phyloP scores from a whole-genome alignment of 2,888 invertebrate genomes.

The Drosophila kanekoi region DNA sequence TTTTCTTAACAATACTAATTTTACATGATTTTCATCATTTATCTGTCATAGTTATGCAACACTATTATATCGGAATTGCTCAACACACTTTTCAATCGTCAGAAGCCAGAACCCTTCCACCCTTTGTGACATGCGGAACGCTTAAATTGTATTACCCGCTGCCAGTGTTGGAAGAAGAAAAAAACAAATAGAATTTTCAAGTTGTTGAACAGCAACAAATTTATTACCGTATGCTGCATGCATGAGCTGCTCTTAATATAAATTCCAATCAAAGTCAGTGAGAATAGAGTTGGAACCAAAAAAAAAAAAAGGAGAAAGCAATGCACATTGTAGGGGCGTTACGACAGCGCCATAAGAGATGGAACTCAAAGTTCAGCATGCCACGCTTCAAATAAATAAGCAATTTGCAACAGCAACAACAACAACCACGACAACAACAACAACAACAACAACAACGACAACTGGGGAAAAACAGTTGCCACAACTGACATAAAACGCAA shows the following conservation, averaged over 20 bases:
- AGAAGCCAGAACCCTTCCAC: too few species aligned
- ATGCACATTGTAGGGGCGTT: conserved; percentile 6
- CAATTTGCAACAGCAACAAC: conserved; percentile 53
- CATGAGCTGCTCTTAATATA: conserved; percentile 53
- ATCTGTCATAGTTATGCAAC: too few species aligned
- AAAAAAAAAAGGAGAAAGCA: conserved; percentile 1
- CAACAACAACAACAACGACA: not conserved
- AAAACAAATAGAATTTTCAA: conserved; percentile 11
- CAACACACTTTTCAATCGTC: too few species aligned
- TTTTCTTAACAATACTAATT: too few species aligned
- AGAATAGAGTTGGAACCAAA: conserved; percentile 15
- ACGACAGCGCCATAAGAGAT: conserved; percentile 40
- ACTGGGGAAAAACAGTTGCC: not conserved
- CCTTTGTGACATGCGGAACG: not conserved
- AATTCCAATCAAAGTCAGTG: conserved; percentile 50
- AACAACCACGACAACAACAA: not conserved
- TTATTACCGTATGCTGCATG: conserved; percentile 49
- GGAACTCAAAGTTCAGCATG: conserved; percentile 38
- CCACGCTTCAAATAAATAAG: conserved; percentile 69
- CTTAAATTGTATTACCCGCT: not conserved
- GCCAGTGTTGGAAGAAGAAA: not conserved
- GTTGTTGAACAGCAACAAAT: conserved; percentile 39
- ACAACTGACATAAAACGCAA: conserved; percentile 53
- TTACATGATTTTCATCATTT: too few species aligned
- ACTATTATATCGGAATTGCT: too few species aligned